Base-by-base conservation (phyloP, 2,113 vertebrate genomes). In the Brachyhypopomus occidentalis region DNA sequence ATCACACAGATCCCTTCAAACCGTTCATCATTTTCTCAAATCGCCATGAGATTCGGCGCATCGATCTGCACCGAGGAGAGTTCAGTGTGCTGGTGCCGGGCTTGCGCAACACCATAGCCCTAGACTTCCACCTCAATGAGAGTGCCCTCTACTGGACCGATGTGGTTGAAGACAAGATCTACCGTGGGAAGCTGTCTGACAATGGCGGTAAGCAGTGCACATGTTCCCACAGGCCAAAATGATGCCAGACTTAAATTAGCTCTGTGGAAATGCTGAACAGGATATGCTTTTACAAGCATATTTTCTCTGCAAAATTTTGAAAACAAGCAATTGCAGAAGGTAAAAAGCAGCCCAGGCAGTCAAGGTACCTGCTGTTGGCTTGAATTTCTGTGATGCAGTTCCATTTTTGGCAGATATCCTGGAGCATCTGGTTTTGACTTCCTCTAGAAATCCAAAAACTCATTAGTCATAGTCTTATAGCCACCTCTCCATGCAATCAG, bases 11-110 rank as follows among this genome's bases (percentile, higher is more conserved):
- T 89, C 96, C 95, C 2, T 98, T 99, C 90, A 97, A 97, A 80
- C 97, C 97, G 0, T 99, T 98, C 87, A 99, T 99, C 87, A 98
- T 99, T 84, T 99, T 98, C 93, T 98, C 97, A 59, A 99, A 99
- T 87, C 97, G 97, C 45, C 97, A 99, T 0, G 97, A 99, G 91
- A 99, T 99, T 87, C 94, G 97, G 0, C 96, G 97, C 79, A 98
- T 99, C 0, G 97, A 99, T 87, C 94, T 99, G 83, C 94, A 97
- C 79, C 95, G 95, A 34, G 96, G 97, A 0, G 97, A 99, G 88
- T 99, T 97, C 91, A 99, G 96, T 0, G 97, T 99, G 45, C 89
- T 99, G 75, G 97, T 99, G 1, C 97, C 97, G 0, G 97, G 97
- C 48, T 91, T 99, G 80, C 95, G 97, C 73, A 99, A 99, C 93